Percentiles rank a stretch among this genome's conserved stretches.
Conservation (phyloP, 1,140 invertebrate species). For the Drosophila subpulchrella region DNA sequence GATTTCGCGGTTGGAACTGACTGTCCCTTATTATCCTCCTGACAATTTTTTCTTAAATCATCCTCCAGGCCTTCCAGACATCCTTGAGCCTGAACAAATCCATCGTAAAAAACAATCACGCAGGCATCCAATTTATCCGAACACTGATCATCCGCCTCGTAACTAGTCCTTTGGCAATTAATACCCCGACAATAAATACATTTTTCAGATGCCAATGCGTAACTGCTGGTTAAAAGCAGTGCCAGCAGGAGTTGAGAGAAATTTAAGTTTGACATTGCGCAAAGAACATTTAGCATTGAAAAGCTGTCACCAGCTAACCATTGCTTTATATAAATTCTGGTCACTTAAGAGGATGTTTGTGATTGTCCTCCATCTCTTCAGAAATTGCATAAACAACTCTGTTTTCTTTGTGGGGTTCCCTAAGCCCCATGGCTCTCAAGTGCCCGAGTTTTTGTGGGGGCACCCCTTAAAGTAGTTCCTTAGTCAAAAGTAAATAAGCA, state of each 20-base stretch:
- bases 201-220: conserved; percentile 41
- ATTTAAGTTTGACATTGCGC: conserved; percentile 50
- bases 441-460: conserved; percentile 16
- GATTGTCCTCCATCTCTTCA: conserved; percentile 21
- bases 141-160: conserved; percentile 50
- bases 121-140: conserved; percentile 63
- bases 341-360: conserved; percentile 18
- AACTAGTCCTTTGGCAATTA: conserved; percentile 68
- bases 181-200: conserved; percentile 71
- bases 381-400: conserved; percentile 34
- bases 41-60: conserved; percentile 32
- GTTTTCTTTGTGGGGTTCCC: conserved; percentile 32
- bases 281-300: conserved; percentile 52
- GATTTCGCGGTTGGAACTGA: conserved; percentile 61
- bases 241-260: not conserved
- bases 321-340: conserved; percentile 63
- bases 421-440: conserved; percentile 28
- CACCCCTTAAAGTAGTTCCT: conserved; percentile 24
- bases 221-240: conserved; percentile 5
- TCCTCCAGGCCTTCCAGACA: conserved; percentile 46
- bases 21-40: not conserved
- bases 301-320: not conserved
- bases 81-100: conserved; percentile 62
- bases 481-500: conserved; percentile 51
- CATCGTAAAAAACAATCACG: conserved; percentile 61